Conservation (phyloP, 2,888 invertebrate genomes). For the Polymixis lichenea region DNA sequence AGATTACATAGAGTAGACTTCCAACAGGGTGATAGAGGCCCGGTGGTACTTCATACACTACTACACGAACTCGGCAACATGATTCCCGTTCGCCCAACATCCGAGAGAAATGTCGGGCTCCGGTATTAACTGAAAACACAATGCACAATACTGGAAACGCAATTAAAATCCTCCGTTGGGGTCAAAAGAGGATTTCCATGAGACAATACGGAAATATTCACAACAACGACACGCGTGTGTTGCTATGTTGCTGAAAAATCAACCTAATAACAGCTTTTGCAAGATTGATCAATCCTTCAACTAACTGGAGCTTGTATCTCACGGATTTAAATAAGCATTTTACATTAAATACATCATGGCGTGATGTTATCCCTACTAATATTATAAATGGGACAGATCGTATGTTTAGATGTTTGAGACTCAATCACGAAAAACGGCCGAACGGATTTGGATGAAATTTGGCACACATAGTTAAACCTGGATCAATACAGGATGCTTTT, state of each 20-base stretch:
- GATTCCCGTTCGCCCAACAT: not conserved
- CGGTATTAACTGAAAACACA: conserved; percentile 12
- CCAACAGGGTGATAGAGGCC: not conserved
- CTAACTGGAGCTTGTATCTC: too few relatives aligned
- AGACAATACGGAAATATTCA: not conserved
- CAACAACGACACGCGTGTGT: not conserved
- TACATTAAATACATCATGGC: too few relatives aligned
- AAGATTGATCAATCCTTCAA: not conserved
- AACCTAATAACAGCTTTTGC: not conserved
- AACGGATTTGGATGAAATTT: too few relatives aligned
- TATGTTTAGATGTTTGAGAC: too few relatives aligned
- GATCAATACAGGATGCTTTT: too few relatives aligned
- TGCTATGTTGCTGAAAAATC: not conserved
- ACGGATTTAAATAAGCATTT: too few relatives aligned
- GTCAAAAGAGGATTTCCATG: not conserved
- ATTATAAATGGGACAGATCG: too few relatives aligned
- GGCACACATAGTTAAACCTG: too few relatives aligned
- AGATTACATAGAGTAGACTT: not conserved
- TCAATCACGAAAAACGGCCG: too few relatives aligned
- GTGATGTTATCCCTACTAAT: not conserved
- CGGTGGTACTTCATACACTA: not conserved
- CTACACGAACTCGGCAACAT: not conserved
- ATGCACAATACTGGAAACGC: not conserved
- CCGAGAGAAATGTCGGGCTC: not conserved
- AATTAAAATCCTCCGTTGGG: conserved; percentile 7